Evolutionary conservation across 2,797 vertebrate species (phyloP).

Genomic region (Parambassis ranga): DNA sequence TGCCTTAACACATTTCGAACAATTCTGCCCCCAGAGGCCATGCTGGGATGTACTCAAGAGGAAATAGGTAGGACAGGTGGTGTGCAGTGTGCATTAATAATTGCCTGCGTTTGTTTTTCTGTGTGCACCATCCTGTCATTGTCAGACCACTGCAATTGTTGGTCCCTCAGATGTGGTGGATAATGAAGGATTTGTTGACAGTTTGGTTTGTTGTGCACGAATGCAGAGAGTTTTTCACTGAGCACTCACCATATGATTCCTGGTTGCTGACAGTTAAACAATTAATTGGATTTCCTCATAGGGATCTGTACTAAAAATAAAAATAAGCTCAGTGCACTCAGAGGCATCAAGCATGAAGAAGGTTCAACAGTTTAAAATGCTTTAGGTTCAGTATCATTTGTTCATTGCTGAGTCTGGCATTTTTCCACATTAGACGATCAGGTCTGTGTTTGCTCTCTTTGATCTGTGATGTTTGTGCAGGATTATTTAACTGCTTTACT

Average conservation of each 20-base stretch:
- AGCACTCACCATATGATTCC: conserved; percentile 20
- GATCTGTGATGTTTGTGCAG: conserved; percentile 39
- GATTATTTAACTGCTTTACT: conserved; percentile 34
- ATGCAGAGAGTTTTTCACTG: background rate
- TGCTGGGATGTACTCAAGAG: conserved; percentile 80
- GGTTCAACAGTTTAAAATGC: no score
- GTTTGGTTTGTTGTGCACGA: conserved; percentile 53
- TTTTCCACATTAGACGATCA: background rate
- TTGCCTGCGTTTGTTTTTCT: conserved; percentile 54
- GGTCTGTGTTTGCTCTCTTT: conserved; percentile 40
- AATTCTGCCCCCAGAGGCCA: conserved; percentile 75
- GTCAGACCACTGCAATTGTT: conserved; percentile 5
- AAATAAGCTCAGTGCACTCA: conserved; percentile 2
- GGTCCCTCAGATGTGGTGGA: conserved; percentile 14
- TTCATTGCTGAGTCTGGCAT: background rate
- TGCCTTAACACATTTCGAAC: no score
- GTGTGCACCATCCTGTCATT: conserved; percentile 33
- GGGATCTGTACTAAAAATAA: no score
- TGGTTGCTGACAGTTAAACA: conserved; percentile 12
- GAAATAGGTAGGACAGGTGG: conserved; percentile 77
- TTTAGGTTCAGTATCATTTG: conserved; percentile 1
- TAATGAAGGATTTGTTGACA: conserved; percentile 16
- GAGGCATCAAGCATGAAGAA: no score
- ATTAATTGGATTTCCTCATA: conserved; percentile 12
- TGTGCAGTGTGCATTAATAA: conserved; percentile 57